Evolutionary conservation across 2,888 invertebrate species (phyloP), one percentile per base, ranked within the genome.

Genomic region (Polyommatus iphigenia): DNA sequence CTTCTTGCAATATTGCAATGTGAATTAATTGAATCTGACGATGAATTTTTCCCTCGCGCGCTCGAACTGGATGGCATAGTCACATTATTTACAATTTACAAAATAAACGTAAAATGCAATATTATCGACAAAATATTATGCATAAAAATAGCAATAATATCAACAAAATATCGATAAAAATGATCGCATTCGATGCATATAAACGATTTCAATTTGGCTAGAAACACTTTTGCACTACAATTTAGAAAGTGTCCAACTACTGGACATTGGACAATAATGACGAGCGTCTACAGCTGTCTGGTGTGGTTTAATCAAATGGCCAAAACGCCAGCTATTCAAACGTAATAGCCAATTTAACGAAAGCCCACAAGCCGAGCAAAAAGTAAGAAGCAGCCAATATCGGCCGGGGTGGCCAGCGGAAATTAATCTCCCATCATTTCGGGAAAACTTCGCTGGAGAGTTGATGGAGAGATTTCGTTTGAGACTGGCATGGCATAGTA

Each of bases 321-420:
- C n/a, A n/a, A 36, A 41, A 41, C 71, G 72, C 36, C 72, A 72
- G 72, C 36, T 41, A 20, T 24, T 41, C 41, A 41, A 72, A n/a
- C 72, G 41, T 72, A 72, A 72, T 72, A 41, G 72, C 72, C 72
- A 72, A 71, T 72, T 72, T 36, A 72, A 72, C 72, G 72, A 72
- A 72, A 36, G 72, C 72, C 72, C 41, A 72, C 18, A 71, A 41
- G 41, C 41, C n/a, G 41, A 72, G 41, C 72, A 41, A 72, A 72
- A 72, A 72, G 41, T n/a, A 41, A 72, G 72, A 72, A 41, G 72
- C 72, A 72, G 20, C 72, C 41, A 41, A 72, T 72, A 72, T 72
- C 72, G 36, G 20, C 36, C 41, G 72, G 72, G 36, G 72, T 72
- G 36, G 72, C 72, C 41, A 20, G 72, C 72, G 36, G 72, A 72